Evolutionary conservation across 2,797 vertebrate genomes (phyloP).

Genomic region (Myiothlypis chrysogaster): DNA sequence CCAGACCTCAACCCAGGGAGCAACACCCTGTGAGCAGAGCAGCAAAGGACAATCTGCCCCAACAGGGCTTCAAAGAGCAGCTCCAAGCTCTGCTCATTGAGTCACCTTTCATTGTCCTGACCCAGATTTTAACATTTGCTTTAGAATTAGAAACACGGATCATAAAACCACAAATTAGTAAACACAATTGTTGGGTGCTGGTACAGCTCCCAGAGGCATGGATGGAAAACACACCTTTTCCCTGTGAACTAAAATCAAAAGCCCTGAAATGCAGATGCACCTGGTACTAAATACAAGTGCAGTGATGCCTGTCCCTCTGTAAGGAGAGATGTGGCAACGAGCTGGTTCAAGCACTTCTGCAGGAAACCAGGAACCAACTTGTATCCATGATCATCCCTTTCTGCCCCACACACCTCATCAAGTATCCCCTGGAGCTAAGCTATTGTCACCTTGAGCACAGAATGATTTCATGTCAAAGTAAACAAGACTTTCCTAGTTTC

Average conservation of each 20-base stretch:
- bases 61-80: not conserved
- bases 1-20: not conserved
- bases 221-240: not conserved
- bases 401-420: not conserved
- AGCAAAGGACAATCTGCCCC: not conserved
- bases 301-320: not conserved
- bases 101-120: not conserved
- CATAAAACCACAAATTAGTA: slow-evolving; percentile 21
- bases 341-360: not conserved
- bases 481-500: not conserved
- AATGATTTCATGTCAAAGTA: slow-evolving; percentile 9
- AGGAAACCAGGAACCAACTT: not conserved
- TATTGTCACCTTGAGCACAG: not conserved
- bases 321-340: not conserved
- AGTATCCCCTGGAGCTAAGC: slow-evolving; percentile 1
- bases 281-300: not conserved
- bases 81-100: not conserved
- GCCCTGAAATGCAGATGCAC: not conserved
- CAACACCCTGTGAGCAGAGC: fast-evolving
- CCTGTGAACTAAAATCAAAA: not conserved
- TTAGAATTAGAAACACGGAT: slow-evolving; percentile 25
- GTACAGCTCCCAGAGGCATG: not conserved
- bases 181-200: slow-evolving; percentile 12
- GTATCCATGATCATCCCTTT: not conserved
- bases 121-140: not conserved